Percentiles rank a stretch among this genome's conserved stretches.
Conservation (phyloP, 2,888 invertebrate species). For the Caradrina kadenii region DNA sequence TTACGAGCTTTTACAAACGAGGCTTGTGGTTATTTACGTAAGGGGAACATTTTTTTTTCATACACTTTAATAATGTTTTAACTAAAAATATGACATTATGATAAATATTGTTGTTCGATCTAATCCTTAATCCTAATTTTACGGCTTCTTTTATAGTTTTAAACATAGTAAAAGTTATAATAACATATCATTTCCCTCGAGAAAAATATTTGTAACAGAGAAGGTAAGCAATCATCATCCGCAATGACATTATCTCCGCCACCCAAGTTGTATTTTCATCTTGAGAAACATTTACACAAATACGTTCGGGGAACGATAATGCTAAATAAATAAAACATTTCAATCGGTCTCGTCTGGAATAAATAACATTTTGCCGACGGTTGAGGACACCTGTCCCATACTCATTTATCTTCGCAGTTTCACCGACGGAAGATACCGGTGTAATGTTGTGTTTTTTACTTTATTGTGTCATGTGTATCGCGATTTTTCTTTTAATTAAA, state of each 20-base stretch:
- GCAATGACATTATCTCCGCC: slow-evolving; percentile 32
- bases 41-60: background rate
- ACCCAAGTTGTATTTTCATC: slow-evolving; percentile 50
- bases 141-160: background rate
- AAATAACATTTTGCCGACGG: slow-evolving; percentile 53
- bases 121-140: slow-evolving; percentile 7
- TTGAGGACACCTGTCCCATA: slow-evolving; percentile 58
- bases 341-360: slow-evolving; percentile 46
- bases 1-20: slow-evolving; percentile 17
- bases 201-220: background rate
- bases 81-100: background rate
- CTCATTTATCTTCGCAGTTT: slow-evolving; percentile 58
- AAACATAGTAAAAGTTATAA: slow-evolving; percentile 19
- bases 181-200: slow-evolving; percentile 9
- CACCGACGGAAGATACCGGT: slow-evolving; percentile 37
- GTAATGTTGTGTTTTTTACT: slow-evolving; percentile 25
- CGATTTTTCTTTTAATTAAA: slow-evolving; percentile 45
- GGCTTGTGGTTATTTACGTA: slow-evolving; percentile 10
- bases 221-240: background rate
- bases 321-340: slow-evolving; percentile 62
- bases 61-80: background rate
- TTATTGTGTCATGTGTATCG: slow-evolving; percentile 14
- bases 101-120: slow-evolving; percentile 2
- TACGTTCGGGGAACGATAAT: slow-evolving; percentile 43
- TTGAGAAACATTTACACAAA: slow-evolving; percentile 39